Conservation (phyloP, 2,113 vertebrate species). For the Diadophis punctatus region DNA sequence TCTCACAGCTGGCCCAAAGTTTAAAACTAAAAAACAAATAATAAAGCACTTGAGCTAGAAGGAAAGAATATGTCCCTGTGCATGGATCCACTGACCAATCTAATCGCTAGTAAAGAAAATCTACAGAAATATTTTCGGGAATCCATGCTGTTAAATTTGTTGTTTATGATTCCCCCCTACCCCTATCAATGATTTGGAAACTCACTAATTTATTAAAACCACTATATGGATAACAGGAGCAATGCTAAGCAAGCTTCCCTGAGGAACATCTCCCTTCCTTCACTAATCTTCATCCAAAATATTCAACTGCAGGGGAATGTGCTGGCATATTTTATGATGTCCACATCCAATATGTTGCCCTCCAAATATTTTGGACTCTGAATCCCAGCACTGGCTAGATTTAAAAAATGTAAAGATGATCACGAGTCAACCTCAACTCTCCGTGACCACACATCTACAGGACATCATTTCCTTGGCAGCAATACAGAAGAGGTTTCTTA, state of each 20-base stretch:
- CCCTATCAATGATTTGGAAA: background rate
- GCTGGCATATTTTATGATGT: background rate
- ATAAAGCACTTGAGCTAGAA: background rate
- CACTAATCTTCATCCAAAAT: background rate
- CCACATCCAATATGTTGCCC: background rate
- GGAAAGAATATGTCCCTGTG: background rate
- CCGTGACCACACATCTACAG: background rate
- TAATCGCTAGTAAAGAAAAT: background rate
- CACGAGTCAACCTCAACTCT: background rate
- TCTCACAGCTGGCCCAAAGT: background rate
- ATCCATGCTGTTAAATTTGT: background rate
- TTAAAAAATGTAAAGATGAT: background rate
- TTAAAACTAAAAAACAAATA: background rate
- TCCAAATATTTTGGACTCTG: background rate
- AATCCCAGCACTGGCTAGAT: background rate
- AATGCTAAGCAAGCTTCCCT: background rate
- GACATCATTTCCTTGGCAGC: background rate
- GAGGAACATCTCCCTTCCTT: background rate
- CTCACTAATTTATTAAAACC: background rate
- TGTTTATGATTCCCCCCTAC: background rate
- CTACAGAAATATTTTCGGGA: background rate
- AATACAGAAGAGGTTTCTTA: background rate
- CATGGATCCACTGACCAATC: background rate
- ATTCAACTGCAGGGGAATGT: background rate
- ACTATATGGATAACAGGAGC: background rate